Conservation (phyloP, 2,113 vertebrate genomes). For the Gymnocephalus cernua region DNA sequence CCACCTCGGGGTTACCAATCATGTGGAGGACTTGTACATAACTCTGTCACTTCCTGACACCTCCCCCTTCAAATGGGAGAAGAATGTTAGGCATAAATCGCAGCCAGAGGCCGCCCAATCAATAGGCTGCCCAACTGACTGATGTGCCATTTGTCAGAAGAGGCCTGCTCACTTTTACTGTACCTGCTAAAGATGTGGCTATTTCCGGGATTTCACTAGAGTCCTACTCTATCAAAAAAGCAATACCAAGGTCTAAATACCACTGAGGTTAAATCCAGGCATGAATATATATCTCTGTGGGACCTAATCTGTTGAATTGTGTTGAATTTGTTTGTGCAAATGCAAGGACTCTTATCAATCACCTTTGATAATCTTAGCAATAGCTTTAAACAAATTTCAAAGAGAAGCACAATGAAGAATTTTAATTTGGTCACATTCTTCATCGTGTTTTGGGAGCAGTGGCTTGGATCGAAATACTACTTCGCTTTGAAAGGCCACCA, state of each 20-base stretch:
- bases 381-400: conserved; percentile 9
- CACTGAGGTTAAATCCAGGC: conserved; percentile 3
- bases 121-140: conserved; percentile 74
- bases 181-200: conserved; percentile 52
- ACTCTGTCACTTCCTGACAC: conserved; percentile 81
- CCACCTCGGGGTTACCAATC: conserved; percentile 79
- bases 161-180: conserved; percentile 40
- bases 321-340: conserved; percentile 6
- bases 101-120: conserved; percentile 74
- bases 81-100: conserved; percentile 79
- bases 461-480: not conserved
- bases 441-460: conserved; percentile 8
- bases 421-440: conserved; percentile 31
- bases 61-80: conserved; percentile 80
- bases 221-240: not conserved
- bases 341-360: not conserved
- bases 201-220: conserved; percentile 29
- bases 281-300: not conserved
- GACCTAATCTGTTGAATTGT: not conserved
- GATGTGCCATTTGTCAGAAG: conserved; percentile 76
- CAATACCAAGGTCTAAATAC: not conserved
- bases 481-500: conserved; percentile 30
- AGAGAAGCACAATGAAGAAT: not conserved
- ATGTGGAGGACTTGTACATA: conserved; percentile 77
- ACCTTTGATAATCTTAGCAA: not conserved